Base-by-base conservation (phyloP, 2,797 vertebrate species). In the Pipistrellus kuhlii region DNA sequence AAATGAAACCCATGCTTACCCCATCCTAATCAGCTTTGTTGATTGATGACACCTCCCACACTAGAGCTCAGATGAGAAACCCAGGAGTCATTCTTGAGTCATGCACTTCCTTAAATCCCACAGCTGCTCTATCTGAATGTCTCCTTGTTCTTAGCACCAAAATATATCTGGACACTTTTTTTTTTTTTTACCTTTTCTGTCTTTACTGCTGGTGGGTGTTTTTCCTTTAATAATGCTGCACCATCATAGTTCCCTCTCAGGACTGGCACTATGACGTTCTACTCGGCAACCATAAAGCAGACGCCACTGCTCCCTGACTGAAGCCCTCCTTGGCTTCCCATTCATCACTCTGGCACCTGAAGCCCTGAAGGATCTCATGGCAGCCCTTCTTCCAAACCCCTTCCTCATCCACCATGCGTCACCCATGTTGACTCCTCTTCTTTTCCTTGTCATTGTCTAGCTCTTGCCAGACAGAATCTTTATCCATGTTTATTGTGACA, bases 81-180 rank as follows among this genome's bases (percentile, higher is more conserved):
- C 53, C 57, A 8, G 30, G 82, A 85, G 64, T 96, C 84, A 83
- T 95, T 78, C 88, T n/a, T 95, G 91, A 95, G 51, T 94, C 88
- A 89, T 76, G 9, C 27, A n/a, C 95, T 85, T 66, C 17, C 53
- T 84, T 41, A 55, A 90, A 17, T 88, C 27, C 48, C 44, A 83
- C 27, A 90, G 71, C 20, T 90, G 62, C 32, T 86, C 72, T 27
- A 13, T 90, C 69, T 94, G 53, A 81, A 62, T 91, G 69, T 72
- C 69, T 23, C 46, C 27, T 83, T 95, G 27, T 92, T 88, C 82
- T 53, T 83, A 15, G 1, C 57, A 91, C 41, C 27, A 92, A 69
- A 88, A 88, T 30, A 41, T 71, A 59, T 53, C 78, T 90, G 62
- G 27, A 38, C 77, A 41, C 64, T 84, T 94, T 57, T 27, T 51